Base-by-base conservation (phyloP, 1,140 invertebrate genomes). In the Macrobrachium rosenbergii region DNA sequence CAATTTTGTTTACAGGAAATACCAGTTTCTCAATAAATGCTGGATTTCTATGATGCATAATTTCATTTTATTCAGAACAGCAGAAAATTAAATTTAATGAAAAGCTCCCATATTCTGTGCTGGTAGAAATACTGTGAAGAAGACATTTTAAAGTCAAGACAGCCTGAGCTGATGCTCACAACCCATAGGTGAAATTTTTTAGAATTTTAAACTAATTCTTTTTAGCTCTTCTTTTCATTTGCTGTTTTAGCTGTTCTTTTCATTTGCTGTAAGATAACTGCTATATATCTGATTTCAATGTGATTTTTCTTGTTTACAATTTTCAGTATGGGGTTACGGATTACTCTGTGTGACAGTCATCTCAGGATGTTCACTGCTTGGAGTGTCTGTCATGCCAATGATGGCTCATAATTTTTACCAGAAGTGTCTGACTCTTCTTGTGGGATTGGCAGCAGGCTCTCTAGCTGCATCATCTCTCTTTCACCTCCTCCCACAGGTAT, bases 381-480 rank as follows among this genome's bases (percentile, higher is more conserved):
- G 95, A 16, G 94, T 94, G 62, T 89, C 93, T 23, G 92, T 95
- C 17, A 92, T 95, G 90, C 94, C 94, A 7, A 91, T 94, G 60
- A 93, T 95, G 90, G 94, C 93, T 37, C 93, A 93, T 85, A 91
- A 90, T 6, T 91, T 92, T 28, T 95, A 94, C 91, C 92, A 93
- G 83, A 90, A 92, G 67, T 89, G 95, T 2, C 92, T 95, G 88
- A 93, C 93, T 52, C 92, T 93, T 59, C 93, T 95, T 89, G 93
- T 95, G 77, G 94, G 94, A 19, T 91, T 95, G 17, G 95, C 95
- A n/a, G 94, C 95, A 28, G 95, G 95, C 0, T 94, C 94, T 72
- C 91, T 95, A 28, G 93, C 93, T 28, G 94, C 94, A 10, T 94
- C 93, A 81, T 93, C 94, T 3, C 90, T 95, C 21, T 94, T 95